Percentiles rank a stretch among this genome's conserved stretches.
phyloP scores from a whole-genome alignment of 1,140 invertebrate species.

The Stegodyphus mimosarum region DNA sequence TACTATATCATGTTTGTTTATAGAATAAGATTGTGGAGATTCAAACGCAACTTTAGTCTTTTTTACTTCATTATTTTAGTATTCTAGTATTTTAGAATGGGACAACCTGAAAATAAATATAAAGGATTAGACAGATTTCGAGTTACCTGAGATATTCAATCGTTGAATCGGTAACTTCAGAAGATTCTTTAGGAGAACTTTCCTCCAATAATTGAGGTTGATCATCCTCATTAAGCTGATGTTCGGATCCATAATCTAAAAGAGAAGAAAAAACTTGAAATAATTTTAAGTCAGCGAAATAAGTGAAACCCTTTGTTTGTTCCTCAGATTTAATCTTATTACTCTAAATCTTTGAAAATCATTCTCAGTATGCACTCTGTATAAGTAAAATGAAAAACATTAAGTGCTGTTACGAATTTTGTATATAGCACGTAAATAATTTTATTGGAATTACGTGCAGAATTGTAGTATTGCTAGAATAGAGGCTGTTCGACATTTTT shows the following conservation, averaged over 20 bases:
- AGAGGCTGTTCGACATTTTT: too few relatives aligned
- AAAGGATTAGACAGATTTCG: not conserved
- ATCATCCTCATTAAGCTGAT: not conserved
- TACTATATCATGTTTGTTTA: too few relatives aligned
- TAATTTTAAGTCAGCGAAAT: not conserved
- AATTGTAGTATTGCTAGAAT: too few relatives aligned
- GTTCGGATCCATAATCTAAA: not conserved
- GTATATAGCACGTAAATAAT: too few relatives aligned
- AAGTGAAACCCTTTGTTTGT: slow-evolving; percentile 2
- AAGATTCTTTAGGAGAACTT: not conserved
- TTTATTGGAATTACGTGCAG: too few relatives aligned
- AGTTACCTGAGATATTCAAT: slow-evolving; percentile 7
- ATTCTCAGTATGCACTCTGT: not conserved
- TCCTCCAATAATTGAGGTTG: slow-evolving; percentile 2
- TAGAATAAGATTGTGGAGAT: too few relatives aligned
- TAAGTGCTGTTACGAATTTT: too few relatives aligned
- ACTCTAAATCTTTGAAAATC: not conserved
- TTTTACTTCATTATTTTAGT: too few relatives aligned
- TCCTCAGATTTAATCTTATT: slow-evolving; percentile 19
- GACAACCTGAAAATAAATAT: too few relatives aligned
- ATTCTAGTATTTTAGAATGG: too few relatives aligned
- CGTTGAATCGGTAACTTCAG: not conserved
- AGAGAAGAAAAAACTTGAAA: not conserved
- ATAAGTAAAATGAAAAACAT: not conserved
- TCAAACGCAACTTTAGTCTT: too few relatives aligned